These are phyloP conservation scores for Leptocoma aspasia DNA, from an alignment of 2,113 vertebrate species.

Conservation along the genomic window DNA sequence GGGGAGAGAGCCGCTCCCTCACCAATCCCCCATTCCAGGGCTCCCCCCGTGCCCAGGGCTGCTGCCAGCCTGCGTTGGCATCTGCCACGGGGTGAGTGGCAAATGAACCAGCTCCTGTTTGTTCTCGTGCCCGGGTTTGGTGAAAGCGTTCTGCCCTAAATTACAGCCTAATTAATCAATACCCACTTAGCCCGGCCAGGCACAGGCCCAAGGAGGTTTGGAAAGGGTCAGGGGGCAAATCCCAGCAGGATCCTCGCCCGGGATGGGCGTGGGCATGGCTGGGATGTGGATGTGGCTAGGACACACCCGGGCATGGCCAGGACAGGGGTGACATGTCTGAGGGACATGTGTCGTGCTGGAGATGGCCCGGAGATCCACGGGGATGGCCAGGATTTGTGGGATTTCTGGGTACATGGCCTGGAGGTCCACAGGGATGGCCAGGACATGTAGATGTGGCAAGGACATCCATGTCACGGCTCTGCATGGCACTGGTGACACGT, in stretches of 20 bases:
- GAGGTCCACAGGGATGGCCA: no score
- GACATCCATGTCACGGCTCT: background rate
- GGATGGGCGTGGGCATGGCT: background rate
- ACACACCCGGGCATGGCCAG: no score
- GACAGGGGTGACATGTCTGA: background rate
- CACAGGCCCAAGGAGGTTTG: background rate
- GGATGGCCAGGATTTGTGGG: background rate
- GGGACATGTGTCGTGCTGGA: background rate
- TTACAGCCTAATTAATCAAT: conserved; percentile 33
- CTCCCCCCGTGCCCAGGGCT: rapidly evolving
- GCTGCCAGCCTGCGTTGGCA: background rate
- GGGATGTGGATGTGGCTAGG: background rate
- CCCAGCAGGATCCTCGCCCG: background rate
- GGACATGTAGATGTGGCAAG: no score
- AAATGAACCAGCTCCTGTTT: background rate
- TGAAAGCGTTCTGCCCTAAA: conserved; percentile 37
- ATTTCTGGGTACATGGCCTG: background rate
- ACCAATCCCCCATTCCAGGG: background rate
- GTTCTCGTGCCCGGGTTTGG: no score
- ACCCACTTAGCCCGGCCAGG: background rate
- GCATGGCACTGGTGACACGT: rapidly evolving
- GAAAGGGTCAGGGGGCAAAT: rapidly evolving
- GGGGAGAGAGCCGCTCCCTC: background rate
- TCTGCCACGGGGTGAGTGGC: no score
- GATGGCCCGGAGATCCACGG: no score